Evolutionary conservation across 2,797 vertebrate species (phyloP).

Genomic region (Cossypha polioptera): DNA sequence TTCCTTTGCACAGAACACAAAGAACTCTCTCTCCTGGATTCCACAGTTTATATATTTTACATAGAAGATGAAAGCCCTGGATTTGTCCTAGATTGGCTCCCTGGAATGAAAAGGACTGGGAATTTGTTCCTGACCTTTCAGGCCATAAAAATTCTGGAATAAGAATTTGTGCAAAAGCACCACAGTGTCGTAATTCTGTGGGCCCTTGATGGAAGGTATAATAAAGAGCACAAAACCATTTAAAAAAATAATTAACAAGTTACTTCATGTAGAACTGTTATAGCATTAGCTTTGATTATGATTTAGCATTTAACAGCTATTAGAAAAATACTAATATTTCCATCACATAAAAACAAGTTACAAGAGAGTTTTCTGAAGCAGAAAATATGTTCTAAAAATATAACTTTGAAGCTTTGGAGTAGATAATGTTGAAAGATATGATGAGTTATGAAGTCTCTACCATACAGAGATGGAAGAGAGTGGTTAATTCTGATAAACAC

Average conservation of each 20-base stretch:
- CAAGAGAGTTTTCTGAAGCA: background rate
- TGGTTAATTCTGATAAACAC: background rate
- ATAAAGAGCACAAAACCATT: background rate
- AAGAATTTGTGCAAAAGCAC: background rate
- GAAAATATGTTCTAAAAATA: background rate
- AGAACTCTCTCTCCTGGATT: background rate
- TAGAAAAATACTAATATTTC: background rate
- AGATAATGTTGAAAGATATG: background rate
- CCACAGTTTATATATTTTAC: constrained; percentile 8
- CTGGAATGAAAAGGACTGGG: background rate
- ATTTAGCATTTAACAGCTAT: background rate
- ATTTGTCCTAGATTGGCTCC: constrained; percentile 6
- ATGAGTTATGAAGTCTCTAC: background rate
- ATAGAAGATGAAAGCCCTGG: constrained; percentile 16
- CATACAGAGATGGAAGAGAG: background rate
- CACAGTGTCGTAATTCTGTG: background rate
- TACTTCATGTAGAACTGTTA: background rate
- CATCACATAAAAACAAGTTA: background rate
- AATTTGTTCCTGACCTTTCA: background rate
- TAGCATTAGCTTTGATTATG: background rate
- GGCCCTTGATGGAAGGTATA: background rate
- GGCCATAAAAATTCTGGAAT: background rate
- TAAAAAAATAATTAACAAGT: background rate
- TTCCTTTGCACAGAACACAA: background rate
- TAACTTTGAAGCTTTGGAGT: background rate